These are phyloP conservation scores for Lasioglossum baleicum DNA, from an alignment of 1,140 invertebrate genomes.

Conservation along the genomic window DNA sequence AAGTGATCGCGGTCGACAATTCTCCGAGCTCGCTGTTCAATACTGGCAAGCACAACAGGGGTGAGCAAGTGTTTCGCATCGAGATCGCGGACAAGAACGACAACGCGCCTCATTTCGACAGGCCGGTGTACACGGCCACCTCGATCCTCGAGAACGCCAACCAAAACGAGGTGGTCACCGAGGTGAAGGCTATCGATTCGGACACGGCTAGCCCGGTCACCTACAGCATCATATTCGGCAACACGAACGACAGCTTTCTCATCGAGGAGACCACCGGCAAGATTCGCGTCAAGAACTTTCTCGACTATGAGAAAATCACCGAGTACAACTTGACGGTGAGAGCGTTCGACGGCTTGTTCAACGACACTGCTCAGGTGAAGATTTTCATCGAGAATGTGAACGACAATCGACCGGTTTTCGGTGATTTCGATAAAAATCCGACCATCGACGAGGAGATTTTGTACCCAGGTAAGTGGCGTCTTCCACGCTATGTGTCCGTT, in stretches of 20 bases:
- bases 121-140: constrained; percentile 87
- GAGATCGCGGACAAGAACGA: constrained; percentile 96
- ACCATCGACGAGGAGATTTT: constrained; percentile 86
- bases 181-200: constrained; percentile 89
- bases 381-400: constrained; percentile 91
- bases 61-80: constrained; percentile 89
- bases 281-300: constrained; percentile 86
- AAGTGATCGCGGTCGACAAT: constrained; percentile 91
- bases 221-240: constrained; percentile 90
- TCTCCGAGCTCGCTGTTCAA: constrained; percentile 88
- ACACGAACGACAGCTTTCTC: constrained; percentile 87
- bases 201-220: constrained; percentile 90
- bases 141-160: constrained; percentile 91
- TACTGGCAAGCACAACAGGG: constrained; percentile 85
- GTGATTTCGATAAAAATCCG: constrained; percentile 83
- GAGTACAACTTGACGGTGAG: constrained; percentile 88
- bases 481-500: too few relatives aligned
- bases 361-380: constrained; percentile 87
- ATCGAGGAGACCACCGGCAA: constrained; percentile 90
- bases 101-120: constrained; percentile 90
- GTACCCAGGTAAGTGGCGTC: constrained; percentile 79
- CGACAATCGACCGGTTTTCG: constrained; percentile 90
- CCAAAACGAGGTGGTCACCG: constrained; percentile 88
- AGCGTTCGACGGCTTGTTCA: constrained; percentile 89
- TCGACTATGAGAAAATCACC: constrained; percentile 93